Conservation (phyloP, 2,113 vertebrate species). For the Colius striatus region DNA sequence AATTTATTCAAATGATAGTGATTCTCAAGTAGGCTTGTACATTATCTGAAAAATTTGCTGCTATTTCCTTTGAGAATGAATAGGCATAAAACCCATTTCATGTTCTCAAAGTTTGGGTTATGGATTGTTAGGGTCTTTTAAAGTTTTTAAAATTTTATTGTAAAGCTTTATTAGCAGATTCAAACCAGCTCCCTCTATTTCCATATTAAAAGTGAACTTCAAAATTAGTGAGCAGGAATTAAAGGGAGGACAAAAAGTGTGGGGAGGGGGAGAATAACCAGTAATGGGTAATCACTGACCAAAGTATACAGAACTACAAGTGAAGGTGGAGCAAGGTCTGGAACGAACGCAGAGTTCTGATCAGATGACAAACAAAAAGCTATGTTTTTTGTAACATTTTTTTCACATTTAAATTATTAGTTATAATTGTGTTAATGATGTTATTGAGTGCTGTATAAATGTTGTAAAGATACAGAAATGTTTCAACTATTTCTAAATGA, state of each 20-base stretch:
- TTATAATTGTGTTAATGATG: background rate
- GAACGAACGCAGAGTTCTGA: background rate
- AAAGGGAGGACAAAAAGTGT: fast-evolving
- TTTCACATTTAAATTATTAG: background rate
- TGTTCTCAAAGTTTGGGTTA: background rate
- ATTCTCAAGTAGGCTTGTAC: background rate
- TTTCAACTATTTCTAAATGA: background rate
- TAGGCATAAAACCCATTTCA: background rate
- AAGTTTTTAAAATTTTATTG: background rate
- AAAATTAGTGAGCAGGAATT: background rate
- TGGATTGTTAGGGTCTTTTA: background rate
- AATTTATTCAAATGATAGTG: background rate
- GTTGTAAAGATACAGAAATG: background rate
- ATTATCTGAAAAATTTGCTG: background rate
- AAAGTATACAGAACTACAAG: background rate
- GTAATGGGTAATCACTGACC: background rate
- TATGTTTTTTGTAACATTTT: background rate
- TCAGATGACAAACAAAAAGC: background rate
- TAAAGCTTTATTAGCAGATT: background rate
- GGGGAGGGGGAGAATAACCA: fast-evolving
- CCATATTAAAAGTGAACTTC: background rate
- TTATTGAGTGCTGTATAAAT: background rate
- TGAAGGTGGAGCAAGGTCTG: background rate
- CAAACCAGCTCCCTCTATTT: background rate
- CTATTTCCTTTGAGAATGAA: background rate